Evolutionary conservation across 1,140 invertebrate genomes (phyloP), one percentile per base, ranked within the genome.

Genomic region (Leptinotarsa defecta): DNA sequence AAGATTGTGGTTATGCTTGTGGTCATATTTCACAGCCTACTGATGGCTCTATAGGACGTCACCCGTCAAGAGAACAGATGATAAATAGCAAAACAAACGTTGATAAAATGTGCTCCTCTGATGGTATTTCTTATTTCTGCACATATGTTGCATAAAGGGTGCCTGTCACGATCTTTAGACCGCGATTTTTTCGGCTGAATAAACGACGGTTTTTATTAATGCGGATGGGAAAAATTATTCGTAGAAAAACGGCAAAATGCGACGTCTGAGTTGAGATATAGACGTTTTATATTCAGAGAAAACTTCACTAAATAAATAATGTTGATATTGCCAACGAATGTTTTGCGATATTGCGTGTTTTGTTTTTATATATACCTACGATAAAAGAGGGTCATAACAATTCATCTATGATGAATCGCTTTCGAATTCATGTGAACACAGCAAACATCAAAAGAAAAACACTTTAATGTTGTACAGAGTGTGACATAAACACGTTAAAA

Each of bases 81-180:
- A 70, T 57, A 70, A 57, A 70, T 70, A 70, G 57, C 68, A 70
- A 70, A 70, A 52, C 15, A 70, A 48, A 70, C 48, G 68, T 20
- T 70, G 68, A 70, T 70, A 70, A 70, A 70, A 70, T 20, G 43
- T 70, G 43, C 19, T 15, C 13, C n/a, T 20, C n/a, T 19, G 19
- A 13, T 52, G 67, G 13, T 70, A 49, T 70, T 49, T 52, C 68
- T 70, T 70, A 49, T 70, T 57, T 49, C 48, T 49, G 48, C 48
- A 70, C 68, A 57, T 57, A 43, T 68, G 65, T 43, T 68, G 22
- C 65, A 24, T 22, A 6, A 68, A 68, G 11, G 65, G 20, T 68
- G 15, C 15, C 52, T 24, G 65, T 68, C 24, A 68, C 65, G 65
- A 68, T 22, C 19, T 17, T 19, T 15, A 68, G 65, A 68, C 27